Conservation (phyloP, 30 jellyfish, hydroid and myxozoan genomes). For the Aurelia sp. region DNA sequence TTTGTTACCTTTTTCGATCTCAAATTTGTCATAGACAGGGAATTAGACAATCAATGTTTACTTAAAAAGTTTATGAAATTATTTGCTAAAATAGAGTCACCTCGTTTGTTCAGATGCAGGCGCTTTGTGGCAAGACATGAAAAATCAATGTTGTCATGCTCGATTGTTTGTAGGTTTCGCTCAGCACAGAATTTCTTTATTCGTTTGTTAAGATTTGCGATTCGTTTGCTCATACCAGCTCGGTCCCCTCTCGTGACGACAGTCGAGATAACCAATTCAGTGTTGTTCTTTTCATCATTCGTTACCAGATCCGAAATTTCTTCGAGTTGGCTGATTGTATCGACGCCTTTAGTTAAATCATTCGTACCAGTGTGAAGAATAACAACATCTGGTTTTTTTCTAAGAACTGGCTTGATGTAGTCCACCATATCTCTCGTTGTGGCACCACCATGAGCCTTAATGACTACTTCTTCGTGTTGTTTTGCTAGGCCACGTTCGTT, state of each 20-base stretch:
- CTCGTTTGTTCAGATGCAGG: slow-evolving; percentile 18
- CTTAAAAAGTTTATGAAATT: slow-evolving; percentile 10
- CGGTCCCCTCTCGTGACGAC: too few species aligned
- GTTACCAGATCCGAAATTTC: too few species aligned
- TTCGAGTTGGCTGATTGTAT: background rate
- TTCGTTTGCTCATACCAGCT: too few species aligned
- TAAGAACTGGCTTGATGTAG: slow-evolving; percentile 20
- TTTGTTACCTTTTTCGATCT: too few species aligned
- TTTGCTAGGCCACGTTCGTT: slow-evolving; percentile 37
- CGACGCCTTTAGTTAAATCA: slow-evolving; percentile 3
- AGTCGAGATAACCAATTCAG: too few species aligned
- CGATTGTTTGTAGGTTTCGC: too few species aligned
- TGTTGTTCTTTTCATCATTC: too few species aligned
- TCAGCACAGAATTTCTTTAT: too few species aligned
- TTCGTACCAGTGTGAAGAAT: slow-evolving; percentile 23
- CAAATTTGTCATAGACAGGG: too few species aligned
- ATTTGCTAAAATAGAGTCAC: slow-evolving; percentile 23
- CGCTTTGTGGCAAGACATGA: slow-evolving; percentile 23
- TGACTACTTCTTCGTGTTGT: slow-evolving; percentile 2
- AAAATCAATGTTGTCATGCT: too few species aligned
- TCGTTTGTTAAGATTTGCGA: too few species aligned
- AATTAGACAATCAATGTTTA: too few species aligned
- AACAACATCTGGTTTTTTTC: slow-evolving; percentile 10
- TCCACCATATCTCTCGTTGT: slow-evolving; percentile 23
- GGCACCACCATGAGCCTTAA: slow-evolving; percentile 29